Percentiles rank a stretch among this genome's conserved stretches.
phyloP scores from a whole-genome alignment of 2,797 vertebrate genomes.

The Pseudomugil gertrudae region DNA sequence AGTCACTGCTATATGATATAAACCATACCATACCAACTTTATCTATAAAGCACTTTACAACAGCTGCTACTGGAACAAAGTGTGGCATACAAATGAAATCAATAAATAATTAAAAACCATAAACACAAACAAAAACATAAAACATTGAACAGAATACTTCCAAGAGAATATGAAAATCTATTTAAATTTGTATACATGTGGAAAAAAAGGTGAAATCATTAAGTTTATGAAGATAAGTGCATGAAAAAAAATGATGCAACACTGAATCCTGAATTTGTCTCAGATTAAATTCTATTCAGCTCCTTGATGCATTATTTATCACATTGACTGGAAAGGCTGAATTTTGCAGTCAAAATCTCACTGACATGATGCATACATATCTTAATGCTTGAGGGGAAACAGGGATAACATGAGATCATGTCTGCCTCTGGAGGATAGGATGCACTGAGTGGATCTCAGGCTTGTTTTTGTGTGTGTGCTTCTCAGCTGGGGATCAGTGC shows the following conservation, averaged over 20 bases:
- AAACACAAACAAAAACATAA: too few species aligned
- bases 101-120: too few species aligned
- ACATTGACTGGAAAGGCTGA: slow-evolving; percentile 61
- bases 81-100: too few species aligned
- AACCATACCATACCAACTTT: too few species aligned
- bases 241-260: slow-evolving; percentile 51
- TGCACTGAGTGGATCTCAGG: slow-evolving; percentile 53
- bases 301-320: slow-evolving; percentile 80
- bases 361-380: slow-evolving; percentile 69
- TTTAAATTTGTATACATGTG: slow-evolving; percentile 40
- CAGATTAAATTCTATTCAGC: slow-evolving; percentile 67
- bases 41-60: too few species aligned
- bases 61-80: too few species aligned
- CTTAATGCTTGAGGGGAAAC: slow-evolving; percentile 74
- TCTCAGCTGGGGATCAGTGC: slow-evolving; percentile 70
- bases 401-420: slow-evolving; percentile 81
- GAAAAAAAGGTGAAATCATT: slow-evolving; percentile 39
- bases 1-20: slow-evolving; percentile 23
- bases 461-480: slow-evolving; percentile 65
- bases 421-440: slow-evolving; percentile 66
- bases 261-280: slow-evolving; percentile 59
- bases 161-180: slow-evolving; percentile 31
- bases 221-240: slow-evolving; percentile 37
- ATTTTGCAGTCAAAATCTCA: slow-evolving; percentile 58
- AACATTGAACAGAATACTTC: background rate